phyloP scores from a whole-genome alignment of 2,888 invertebrate species.

The Pseudococcus jackbeardsleyi region DNA sequence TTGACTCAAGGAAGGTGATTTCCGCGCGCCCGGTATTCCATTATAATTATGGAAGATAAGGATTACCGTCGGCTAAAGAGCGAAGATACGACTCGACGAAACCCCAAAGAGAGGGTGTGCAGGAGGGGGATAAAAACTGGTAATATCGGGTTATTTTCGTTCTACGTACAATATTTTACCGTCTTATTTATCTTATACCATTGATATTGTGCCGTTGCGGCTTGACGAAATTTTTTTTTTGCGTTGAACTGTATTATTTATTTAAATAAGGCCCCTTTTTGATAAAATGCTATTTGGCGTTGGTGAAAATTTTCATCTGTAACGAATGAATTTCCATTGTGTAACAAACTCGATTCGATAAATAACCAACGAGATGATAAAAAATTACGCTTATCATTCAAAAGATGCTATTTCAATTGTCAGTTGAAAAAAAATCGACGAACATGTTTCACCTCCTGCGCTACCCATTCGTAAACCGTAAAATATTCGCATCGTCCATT shows the following conservation, averaged over 20 bases:
- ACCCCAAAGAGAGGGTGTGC: not conserved
- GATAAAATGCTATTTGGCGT: not conserved
- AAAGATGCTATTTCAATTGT: constrained; percentile 37
- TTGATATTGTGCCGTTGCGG: constrained; percentile 8
- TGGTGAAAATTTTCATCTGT: not conserved
- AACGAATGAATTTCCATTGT: constrained; percentile 19
- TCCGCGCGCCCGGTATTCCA: not conserved
- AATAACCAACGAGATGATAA: constrained; percentile 35
- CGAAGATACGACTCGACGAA: not conserved
- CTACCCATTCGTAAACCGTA: no score
- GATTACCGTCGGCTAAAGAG: constrained; percentile 9
- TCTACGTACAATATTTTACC: not conserved
- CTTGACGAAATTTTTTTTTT: not conserved
- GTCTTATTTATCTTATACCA: constrained; percentile 23
- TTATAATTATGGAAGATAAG: constrained; percentile 44
- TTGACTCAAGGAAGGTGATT: constrained; percentile 21
- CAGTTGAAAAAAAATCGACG: not conserved
- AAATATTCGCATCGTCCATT: constrained; percentile 5
- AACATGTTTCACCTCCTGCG: not conserved
- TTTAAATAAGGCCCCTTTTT: not conserved
- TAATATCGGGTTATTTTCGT: constrained; percentile 17
- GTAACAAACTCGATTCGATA: constrained; percentile 27
- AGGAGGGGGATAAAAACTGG: not conserved
- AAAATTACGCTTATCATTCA: constrained; percentile 13
- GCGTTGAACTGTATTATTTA: not conserved